Conservation (phyloP, 2,113 vertebrate genomes). For the Eonycteris spelaea region DNA sequence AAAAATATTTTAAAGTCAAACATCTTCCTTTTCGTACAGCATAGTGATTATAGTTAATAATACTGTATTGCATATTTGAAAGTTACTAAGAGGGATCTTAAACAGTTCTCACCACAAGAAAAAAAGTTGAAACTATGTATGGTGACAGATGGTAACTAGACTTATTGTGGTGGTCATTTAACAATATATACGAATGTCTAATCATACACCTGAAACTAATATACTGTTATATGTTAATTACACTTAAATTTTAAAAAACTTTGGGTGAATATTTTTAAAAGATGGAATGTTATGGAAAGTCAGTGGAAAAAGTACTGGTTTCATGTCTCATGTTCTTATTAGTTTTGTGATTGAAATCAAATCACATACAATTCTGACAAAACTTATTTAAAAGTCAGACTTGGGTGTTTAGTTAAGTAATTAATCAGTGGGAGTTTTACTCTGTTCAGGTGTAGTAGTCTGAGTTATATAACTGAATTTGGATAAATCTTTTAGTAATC, state of each 20-base stretch:
- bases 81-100: not conserved
- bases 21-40: not conserved
- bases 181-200: not conserved
- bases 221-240: not conserved
- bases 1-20: not conserved
- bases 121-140: not conserved
- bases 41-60: not conserved
- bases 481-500: not conserved
- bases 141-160: not conserved
- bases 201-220: not conserved
- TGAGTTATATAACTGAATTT: not conserved
- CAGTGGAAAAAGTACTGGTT: not conserved
- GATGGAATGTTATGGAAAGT: not conserved
- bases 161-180: too few relatives aligned
- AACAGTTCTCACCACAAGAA: not conserved
- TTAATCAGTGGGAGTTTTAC: not conserved
- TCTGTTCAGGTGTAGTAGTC: not conserved
- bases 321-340: not conserved
- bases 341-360: not conserved
- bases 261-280: slow-evolving; percentile 7
- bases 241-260: not conserved
- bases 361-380: not conserved
- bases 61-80: not conserved
- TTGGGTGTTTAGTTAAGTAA: not conserved
- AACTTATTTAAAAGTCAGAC: not conserved